A percentile compares a stretch with the other conserved stretches of the same genome.
Conservation (phyloP, 1,140 invertebrate genomes). For the Tyrophagus putrescentiae region DNA sequence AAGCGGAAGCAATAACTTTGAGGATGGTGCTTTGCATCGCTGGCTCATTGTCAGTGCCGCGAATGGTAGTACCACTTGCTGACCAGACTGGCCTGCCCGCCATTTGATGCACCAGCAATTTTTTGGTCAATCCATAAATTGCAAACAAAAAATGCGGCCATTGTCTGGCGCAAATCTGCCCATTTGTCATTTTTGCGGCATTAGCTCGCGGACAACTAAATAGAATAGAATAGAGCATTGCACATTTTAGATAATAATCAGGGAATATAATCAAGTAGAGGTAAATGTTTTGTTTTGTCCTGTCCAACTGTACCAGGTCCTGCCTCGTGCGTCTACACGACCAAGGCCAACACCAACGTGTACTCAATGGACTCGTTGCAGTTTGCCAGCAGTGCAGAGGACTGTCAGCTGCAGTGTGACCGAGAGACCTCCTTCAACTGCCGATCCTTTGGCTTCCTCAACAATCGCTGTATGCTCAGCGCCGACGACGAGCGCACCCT, state of each 20-base stretch:
- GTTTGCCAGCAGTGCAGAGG: constrained; percentile 35
- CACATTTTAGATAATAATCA: not conserved
- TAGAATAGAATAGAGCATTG: no score
- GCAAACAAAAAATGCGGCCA: no score
- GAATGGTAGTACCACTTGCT: no score
- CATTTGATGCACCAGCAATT: no score
- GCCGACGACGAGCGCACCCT: constrained; percentile 37
- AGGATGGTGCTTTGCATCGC: no score
- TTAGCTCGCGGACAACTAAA: not conserved
- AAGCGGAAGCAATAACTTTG: no score
- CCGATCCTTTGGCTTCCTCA: constrained; percentile 33
- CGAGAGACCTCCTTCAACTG: constrained; percentile 34
- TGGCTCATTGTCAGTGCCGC: no score
- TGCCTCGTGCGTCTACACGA: constrained; percentile 37
- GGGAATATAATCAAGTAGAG: not conserved
- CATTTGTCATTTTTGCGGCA: not conserved
- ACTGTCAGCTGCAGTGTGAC: constrained; percentile 38
- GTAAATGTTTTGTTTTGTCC: no score
- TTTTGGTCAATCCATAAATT: no score
- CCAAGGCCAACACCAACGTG: constrained; percentile 33
- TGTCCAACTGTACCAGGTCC: constrained; percentile 33
- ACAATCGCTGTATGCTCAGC: constrained; percentile 37
- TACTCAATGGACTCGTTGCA: constrained; percentile 39
- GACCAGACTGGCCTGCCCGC: no score
- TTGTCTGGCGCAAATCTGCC: not conserved